A percentile compares a stretch with the other conserved stretches of the same genome.
These are phyloP conservation scores for Planococcus citri DNA, from an alignment of 1,140 invertebrate genomes.

Conservation along the genomic window DNA sequence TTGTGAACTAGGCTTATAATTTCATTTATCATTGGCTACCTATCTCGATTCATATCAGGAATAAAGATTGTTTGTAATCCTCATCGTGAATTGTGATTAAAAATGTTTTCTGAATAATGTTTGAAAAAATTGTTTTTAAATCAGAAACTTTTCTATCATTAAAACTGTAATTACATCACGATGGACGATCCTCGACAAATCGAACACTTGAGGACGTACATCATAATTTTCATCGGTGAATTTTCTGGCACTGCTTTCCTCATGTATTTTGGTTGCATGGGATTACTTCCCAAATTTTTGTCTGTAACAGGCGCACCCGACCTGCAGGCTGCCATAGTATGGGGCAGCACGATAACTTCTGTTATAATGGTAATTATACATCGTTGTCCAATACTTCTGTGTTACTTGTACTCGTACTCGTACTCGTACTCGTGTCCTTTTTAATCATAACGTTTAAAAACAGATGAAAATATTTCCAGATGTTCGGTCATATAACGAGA, in stretches of 20 bases:
- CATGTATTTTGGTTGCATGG: slow-evolving; percentile 30
- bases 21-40: no score
- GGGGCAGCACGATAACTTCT: neutral
- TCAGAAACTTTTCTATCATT: no score
- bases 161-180: neutral
- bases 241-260: slow-evolving; percentile 28
- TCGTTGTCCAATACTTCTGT: neutral
- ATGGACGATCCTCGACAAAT: neutral
- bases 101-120: no score
- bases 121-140: no score
- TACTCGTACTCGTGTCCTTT: no score
- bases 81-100: no score
- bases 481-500: slow-evolving; percentile 31
- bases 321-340: neutral
- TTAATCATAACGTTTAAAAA: no score
- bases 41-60: no score
- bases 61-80: no score
- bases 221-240: slow-evolving; percentile 28
- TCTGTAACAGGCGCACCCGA: neutral
- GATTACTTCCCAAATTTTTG: no score
- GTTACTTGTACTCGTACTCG: no score
- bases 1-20: no score
- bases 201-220: neutral
- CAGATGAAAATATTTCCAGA: slow-evolving; percentile 27
- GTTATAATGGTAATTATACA: slow-evolving; percentile 4